phyloP scores from a whole-genome alignment of 2,797 vertebrate genomes.

The Epinephelus malabaricus region DNA sequence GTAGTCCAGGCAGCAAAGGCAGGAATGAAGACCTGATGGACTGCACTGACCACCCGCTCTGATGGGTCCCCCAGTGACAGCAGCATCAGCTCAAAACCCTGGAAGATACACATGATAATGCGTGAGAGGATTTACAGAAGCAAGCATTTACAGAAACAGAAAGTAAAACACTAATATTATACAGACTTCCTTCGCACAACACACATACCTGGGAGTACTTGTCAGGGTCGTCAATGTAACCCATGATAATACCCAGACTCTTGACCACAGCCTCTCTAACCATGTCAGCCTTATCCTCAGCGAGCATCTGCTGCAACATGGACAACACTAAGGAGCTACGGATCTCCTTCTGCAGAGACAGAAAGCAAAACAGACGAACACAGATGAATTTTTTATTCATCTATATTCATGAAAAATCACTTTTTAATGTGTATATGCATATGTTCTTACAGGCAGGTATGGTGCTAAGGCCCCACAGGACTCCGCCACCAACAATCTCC shows the following conservation, averaged over 20 bases:
- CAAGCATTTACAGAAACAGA: not conserved
- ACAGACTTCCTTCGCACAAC: not conserved
- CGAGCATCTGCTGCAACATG: slow-evolving; percentile 99
- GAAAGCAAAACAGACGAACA: not conserved
- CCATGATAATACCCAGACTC: slow-evolving; percentile 98
- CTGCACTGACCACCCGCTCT: slow-evolving; percentile 95
- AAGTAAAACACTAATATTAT: too few species aligned
- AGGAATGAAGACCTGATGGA: slow-evolving; percentile 98
- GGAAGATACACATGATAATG: slow-evolving; percentile 48
- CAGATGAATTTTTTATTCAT: not conserved
- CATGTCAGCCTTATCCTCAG: slow-evolving; percentile 98
- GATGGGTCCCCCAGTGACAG: slow-evolving; percentile 96
- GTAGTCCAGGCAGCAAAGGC: slow-evolving; percentile 98
- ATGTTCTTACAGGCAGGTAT: slow-evolving; percentile 94
- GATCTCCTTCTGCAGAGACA: slow-evolving; percentile 93
- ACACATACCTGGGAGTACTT: slow-evolving; percentile 94
- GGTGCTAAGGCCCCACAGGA: slow-evolving; percentile 97
- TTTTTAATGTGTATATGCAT: slow-evolving; percentile 3
- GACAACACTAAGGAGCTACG: slow-evolving; percentile 97
- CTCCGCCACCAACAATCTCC: slow-evolving; percentile 96
- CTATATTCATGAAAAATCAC: not conserved
- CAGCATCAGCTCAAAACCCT: slow-evolving; percentile 98
- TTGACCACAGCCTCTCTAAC: slow-evolving; percentile 99
- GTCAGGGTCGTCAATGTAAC: slow-evolving; percentile 97
- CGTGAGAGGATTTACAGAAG: not conserved